phyloP scores from a whole-genome alignment of 2,797 vertebrate species.

The Echeneis naucrates region DNA sequence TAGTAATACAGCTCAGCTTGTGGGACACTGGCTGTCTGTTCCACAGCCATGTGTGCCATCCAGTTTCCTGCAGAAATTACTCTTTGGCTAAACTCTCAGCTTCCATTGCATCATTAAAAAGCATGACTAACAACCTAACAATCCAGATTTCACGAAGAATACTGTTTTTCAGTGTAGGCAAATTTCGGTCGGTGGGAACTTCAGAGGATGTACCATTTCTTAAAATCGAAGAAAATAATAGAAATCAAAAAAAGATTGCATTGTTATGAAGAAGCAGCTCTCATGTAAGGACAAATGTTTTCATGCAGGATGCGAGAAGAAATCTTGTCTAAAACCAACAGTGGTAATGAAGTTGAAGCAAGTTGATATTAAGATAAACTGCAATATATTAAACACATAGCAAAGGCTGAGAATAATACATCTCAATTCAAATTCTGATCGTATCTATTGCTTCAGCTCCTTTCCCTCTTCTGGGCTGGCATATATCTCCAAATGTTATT shows the following conservation, averaged over 20 bases:
- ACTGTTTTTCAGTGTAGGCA: background rate
- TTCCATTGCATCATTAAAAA: background rate
- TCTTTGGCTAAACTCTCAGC: background rate
- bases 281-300: conserved; percentile 42
- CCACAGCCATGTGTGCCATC: background rate
- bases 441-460: conserved; percentile 50
- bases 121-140: background rate
- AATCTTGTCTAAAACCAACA: conserved; percentile 53
- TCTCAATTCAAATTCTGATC: conserved; percentile 65
- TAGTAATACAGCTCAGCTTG: conserved; percentile 12
- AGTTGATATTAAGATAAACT: conserved; percentile 71
- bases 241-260: conserved; percentile 12
- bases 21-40: background rate
- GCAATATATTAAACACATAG: conserved; percentile 72
- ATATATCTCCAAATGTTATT: conserved; percentile 66
- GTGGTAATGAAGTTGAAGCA: conserved; percentile 58
- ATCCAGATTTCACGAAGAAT: background rate
- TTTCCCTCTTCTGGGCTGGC: conserved; percentile 54
- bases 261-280: conserved; percentile 13
- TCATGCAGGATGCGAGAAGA: conserved; percentile 43
- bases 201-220: conserved; percentile 4
- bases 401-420: conserved; percentile 68
- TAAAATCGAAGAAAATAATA: background rate
- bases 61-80: background rate
- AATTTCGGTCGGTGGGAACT: conserved; percentile 1